Conservation (phyloP, 2,888 invertebrate species). For the Bembecia ichneumoniformis region DNA sequence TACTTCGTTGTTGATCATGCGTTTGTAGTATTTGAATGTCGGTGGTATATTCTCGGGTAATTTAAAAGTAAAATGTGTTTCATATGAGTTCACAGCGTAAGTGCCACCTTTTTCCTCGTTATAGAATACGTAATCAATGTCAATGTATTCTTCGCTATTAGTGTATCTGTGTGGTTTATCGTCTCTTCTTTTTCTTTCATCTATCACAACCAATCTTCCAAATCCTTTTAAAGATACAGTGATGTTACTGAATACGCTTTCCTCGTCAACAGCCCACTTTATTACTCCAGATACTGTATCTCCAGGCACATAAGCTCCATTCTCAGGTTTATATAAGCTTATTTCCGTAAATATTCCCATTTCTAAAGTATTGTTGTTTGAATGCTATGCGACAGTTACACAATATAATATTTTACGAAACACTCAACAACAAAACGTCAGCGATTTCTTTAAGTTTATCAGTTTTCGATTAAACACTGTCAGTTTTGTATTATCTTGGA, state of each 20-base stretch:
- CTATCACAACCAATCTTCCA: slow-evolving; percentile 4
- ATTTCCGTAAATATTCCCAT: slow-evolving; percentile 21
- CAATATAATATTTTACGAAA: no score
- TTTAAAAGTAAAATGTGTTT: slow-evolving; percentile 22
- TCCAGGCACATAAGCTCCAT: slow-evolving; percentile 14
- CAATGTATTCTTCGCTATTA: slow-evolving; percentile 16
- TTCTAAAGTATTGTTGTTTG: background rate
- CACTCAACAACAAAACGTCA: no score
- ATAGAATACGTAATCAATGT: slow-evolving; percentile 14
- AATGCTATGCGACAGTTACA: background rate
- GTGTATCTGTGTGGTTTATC: background rate
- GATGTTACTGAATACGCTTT: slow-evolving; percentile 12
- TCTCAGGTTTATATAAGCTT: slow-evolving; percentile 9
- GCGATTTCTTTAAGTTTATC: no score
- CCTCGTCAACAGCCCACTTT: slow-evolving; percentile 15
- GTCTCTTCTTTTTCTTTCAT: slow-evolving; percentile 3
- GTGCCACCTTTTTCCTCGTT: slow-evolving; percentile 8
- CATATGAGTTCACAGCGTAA: slow-evolving; percentile 15
- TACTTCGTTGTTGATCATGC: slow-evolving; percentile 8
- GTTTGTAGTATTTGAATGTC: slow-evolving; percentile 13
- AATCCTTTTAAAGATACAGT: slow-evolving; percentile 17
- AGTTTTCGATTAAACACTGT: no score
- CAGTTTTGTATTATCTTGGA: no score
- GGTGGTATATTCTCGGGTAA: slow-evolving; percentile 24
- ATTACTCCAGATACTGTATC: slow-evolving; percentile 14